phyloP scores from a whole-genome alignment of 2,888 invertebrate genomes.

The Ctenicera cuprea region DNA sequence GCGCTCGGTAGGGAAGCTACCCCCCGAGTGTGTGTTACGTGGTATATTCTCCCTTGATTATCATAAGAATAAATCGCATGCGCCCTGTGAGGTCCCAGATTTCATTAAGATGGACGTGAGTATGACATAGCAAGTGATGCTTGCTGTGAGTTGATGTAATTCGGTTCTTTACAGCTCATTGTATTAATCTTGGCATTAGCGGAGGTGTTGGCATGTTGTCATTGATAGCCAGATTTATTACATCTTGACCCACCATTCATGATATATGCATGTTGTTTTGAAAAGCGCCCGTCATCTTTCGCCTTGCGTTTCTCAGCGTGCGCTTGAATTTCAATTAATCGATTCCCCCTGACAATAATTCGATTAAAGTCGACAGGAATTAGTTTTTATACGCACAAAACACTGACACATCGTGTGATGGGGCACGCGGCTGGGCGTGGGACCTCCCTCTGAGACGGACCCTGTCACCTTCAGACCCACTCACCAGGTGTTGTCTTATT shows the following conservation, averaged over 20 bases:
- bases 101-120: slow-evolving; percentile 58
- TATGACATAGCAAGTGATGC: slow-evolving; percentile 34
- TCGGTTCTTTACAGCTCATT: slow-evolving; percentile 39
- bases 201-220: slow-evolving; percentile 55
- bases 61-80: slow-evolving; percentile 5
- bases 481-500: slow-evolving; percentile 65
- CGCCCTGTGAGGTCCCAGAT: slow-evolving; percentile 59
- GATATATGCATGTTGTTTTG: slow-evolving; percentile 35
- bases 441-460: slow-evolving; percentile 62
- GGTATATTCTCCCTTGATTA: too few species aligned
- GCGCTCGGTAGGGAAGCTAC: too few species aligned
- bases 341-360: slow-evolving; percentile 54
- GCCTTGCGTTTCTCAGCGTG: slow-evolving; percentile 39
- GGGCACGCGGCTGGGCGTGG: slow-evolving; percentile 63
- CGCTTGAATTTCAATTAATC: slow-evolving; percentile 50
- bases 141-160: slow-evolving; percentile 42
- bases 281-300: slow-evolving; percentile 36
- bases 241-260: slow-evolving; percentile 34
- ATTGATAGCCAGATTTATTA: slow-evolving; percentile 43
- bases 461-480: slow-evolving; percentile 54
- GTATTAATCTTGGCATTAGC: slow-evolving; percentile 49
- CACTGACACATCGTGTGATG: slow-evolving; percentile 39
- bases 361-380: slow-evolving; percentile 54
- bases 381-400: slow-evolving; percentile 48
- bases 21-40: too few species aligned